Percentiles rank a stretch among this genome's conserved stretches.
These are phyloP conservation scores for Podarcis lilfordi DNA, from an alignment of 2,797 vertebrate genomes.

Conservation along the genomic window DNA sequence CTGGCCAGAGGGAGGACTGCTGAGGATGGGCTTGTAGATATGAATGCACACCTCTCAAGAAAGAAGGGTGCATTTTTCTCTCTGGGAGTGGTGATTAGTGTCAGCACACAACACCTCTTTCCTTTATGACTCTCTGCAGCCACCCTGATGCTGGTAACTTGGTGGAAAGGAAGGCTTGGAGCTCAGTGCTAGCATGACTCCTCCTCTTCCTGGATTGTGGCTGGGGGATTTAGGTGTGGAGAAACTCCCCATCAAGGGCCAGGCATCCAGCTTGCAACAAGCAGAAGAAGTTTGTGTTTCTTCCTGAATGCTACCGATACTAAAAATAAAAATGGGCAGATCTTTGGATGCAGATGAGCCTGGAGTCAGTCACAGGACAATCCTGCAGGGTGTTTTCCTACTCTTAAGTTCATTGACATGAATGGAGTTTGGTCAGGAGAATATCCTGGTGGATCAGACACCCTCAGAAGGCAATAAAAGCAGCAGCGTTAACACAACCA, in stretches of 20 bases:
- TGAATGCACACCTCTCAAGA: not conserved
- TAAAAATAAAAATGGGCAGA: not conserved
- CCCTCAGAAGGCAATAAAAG: not conserved
- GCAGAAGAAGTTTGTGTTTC: not conserved
- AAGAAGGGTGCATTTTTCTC: not conserved
- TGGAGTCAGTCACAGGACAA: not conserved
- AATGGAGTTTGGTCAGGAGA: not conserved
- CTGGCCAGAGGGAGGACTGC: too few species aligned
- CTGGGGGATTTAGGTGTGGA: not conserved
- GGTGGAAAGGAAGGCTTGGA: not conserved
- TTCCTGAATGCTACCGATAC: too few species aligned
- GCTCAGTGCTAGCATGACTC: too few species aligned
- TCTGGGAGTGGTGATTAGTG: too few species aligned
- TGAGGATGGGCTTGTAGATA: not conserved
- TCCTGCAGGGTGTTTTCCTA: not conserved
- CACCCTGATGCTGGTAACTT: not conserved
- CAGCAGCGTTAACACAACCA: slow-evolving; percentile 5
- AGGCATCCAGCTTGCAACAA: not conserved
- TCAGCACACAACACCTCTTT: too few species aligned
- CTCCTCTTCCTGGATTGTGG: not conserved
- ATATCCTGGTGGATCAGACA: not conserved
- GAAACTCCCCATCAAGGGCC: not conserved
- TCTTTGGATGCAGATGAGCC: not conserved
- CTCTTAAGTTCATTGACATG: too few species aligned
- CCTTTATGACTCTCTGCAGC: not conserved